A percentile compares a stretch with the other conserved stretches of the same genome.
Conservation (phyloP, 2,888 invertebrate genomes). For the Automeris io region DNA sequence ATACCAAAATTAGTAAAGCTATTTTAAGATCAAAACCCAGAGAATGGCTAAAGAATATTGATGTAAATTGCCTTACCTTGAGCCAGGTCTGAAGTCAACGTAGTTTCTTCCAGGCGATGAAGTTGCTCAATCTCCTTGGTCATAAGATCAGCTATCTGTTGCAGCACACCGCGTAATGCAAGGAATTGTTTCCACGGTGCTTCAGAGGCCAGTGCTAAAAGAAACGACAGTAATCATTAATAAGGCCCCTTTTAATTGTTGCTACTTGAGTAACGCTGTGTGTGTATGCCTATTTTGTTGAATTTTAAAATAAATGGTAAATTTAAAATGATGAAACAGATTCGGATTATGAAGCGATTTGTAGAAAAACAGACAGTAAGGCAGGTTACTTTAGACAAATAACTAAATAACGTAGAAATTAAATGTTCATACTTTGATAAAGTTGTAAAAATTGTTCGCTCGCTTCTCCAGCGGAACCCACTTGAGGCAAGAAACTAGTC, state of each 20-base stretch:
- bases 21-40: too few species aligned
- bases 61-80: too few species aligned
- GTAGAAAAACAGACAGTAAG: too few species aligned
- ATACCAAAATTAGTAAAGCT: too few species aligned
- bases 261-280: not conserved
- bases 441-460: conserved; percentile 93
- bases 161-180: conserved; percentile 90
- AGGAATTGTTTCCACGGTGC: conserved; percentile 96
- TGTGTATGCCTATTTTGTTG: too few species aligned
- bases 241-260: too few species aligned
- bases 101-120: conserved; percentile 93
- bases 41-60: too few species aligned
- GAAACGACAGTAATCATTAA: not conserved
- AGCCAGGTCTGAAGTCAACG: conserved; percentile 94
- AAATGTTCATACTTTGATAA: conserved; percentile 80
- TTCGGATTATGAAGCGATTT: too few species aligned
- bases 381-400: too few species aligned
- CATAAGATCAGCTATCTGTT: conserved; percentile 89
- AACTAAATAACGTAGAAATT: not conserved
- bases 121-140: conserved; percentile 93
- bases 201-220: conserved; percentile 82
- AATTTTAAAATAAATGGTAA: too few species aligned
- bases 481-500: conserved; percentile 91
- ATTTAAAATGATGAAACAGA: too few species aligned
- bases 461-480: conserved; percentile 92